phyloP scores from a whole-genome alignment of 2,113 vertebrate genomes.

The Cyanoderma ruficeps region DNA sequence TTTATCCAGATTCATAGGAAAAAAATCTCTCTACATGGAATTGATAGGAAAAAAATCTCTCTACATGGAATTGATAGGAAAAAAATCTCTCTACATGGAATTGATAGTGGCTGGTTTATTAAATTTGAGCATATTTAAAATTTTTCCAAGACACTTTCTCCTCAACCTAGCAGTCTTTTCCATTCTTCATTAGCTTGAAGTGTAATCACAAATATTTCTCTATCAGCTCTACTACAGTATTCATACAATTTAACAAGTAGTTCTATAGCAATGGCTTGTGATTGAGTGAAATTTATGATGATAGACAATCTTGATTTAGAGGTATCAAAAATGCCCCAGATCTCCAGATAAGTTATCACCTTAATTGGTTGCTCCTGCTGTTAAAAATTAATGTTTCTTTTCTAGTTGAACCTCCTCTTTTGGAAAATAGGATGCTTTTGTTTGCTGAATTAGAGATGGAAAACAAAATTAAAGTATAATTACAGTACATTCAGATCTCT shows the following conservation, averaged over 20 bases:
- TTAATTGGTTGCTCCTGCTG: not conserved
- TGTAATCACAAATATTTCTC: not conserved
- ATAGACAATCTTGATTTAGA: not conserved
- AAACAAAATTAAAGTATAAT: not conserved
- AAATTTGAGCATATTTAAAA: not conserved
- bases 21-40: not conserved
- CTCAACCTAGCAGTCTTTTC: not conserved
- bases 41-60: not conserved
- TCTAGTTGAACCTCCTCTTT: not conserved
- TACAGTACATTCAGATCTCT: not conserved
- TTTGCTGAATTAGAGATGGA: not conserved
- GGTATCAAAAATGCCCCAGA: not conserved
- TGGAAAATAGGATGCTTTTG: not conserved
- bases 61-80: not conserved
- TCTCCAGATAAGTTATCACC: not conserved
- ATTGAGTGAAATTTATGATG: not conserved
- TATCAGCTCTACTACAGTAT: rapidly evolving
- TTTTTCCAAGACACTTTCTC: not conserved
- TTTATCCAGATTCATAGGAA: not conserved
- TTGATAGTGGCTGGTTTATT: not conserved
- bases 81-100: not conserved
- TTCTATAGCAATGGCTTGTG: not conserved
- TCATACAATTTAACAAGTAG: not conserved
- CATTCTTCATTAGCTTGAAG: not conserved
- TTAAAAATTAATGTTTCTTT: not conserved